Percentiles rank a stretch among this genome's conserved stretches.
phyloP scores from a whole-genome alignment of 2,888 invertebrate genomes.

The Quadroppia sp. region DNA sequence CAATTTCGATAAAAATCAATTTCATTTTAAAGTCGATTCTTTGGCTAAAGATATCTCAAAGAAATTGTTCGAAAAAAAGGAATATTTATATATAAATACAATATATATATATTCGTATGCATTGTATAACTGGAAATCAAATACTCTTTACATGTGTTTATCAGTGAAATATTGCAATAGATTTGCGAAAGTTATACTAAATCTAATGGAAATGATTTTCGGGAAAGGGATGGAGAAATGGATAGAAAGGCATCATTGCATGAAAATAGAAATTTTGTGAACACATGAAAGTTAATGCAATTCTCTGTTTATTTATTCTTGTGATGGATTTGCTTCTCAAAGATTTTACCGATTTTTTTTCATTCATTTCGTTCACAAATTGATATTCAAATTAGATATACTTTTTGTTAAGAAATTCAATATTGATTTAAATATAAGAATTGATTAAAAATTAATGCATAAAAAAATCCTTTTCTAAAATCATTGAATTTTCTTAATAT shows the following conservation, averaged over 20 bases:
- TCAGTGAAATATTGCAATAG: conserved; percentile 29
- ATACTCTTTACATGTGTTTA: conserved; percentile 25
- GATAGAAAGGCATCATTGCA: not conserved
- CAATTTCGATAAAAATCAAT: conserved; percentile 22
- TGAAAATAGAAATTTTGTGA: conserved; percentile 5
- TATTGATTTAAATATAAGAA: not conserved
- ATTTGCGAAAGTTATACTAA: conserved; percentile 13
- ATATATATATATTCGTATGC: not conserved
- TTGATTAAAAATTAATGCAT: not conserved
- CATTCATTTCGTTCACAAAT: not conserved
- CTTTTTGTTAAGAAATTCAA: not conserved
- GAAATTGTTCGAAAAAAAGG: too few species aligned
- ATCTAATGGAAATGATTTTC: not conserved
- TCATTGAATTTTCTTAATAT: not conserved
- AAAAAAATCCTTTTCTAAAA: not conserved
- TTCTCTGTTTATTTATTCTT: conserved; percentile 21
- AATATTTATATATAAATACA: too few species aligned
- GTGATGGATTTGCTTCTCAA: conserved; percentile 17
- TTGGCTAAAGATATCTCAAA: not conserved
- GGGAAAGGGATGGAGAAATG: too few species aligned
- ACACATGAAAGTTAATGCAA: conserved; percentile 27
- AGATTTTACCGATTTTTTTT: not conserved
- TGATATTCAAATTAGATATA: not conserved
- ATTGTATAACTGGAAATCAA: not conserved
- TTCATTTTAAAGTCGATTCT: not conserved